Conservation (phyloP, 2,797 vertebrate species). For the Rhabdophis nuchalis region DNA sequence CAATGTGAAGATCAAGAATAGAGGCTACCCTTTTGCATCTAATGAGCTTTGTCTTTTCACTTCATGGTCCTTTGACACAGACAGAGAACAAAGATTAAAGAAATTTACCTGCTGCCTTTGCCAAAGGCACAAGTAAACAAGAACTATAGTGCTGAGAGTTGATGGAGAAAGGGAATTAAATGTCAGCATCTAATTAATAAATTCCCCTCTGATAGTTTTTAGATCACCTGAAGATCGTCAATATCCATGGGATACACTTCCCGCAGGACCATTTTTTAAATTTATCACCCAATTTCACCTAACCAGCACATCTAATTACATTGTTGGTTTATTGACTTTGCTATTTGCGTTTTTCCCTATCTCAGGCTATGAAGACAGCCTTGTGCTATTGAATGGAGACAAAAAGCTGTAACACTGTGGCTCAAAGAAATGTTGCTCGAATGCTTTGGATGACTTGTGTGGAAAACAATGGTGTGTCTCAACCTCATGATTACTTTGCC, state of each 20-base stretch:
- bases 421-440: conserved; percentile 12
- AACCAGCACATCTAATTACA: conserved; percentile 56
- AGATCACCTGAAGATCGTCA: conserved; percentile 74
- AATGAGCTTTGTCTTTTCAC: conserved; percentile 49
- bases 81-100: conserved; percentile 55
- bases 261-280: conserved; percentile 72
- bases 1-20: background rate
- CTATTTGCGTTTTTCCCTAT: conserved; percentile 28
- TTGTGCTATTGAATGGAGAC: conserved; percentile 28
- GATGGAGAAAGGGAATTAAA: conserved; percentile 74
- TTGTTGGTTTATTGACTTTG: conserved; percentile 47
- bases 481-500: background rate
- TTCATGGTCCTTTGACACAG: conserved; percentile 42
- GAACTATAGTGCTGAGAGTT: conserved; percentile 31
- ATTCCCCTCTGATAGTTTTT: conserved; percentile 71
- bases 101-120: conserved; percentile 55
- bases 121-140: conserved; percentile 43
- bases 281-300: conserved; percentile 83
- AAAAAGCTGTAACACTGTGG: conserved; percentile 27
- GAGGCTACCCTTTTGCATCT: conserved; percentile 21
- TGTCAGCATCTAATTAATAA: conserved; percentile 89
- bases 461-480: background rate
- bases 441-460: background rate
- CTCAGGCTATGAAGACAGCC: conserved; percentile 2
- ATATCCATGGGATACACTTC: conserved; percentile 78